Percentiles rank a stretch among this genome's conserved stretches.
Conservation (phyloP, 2,113 vertebrate species). For the Pelecanoides urinatrix region DNA sequence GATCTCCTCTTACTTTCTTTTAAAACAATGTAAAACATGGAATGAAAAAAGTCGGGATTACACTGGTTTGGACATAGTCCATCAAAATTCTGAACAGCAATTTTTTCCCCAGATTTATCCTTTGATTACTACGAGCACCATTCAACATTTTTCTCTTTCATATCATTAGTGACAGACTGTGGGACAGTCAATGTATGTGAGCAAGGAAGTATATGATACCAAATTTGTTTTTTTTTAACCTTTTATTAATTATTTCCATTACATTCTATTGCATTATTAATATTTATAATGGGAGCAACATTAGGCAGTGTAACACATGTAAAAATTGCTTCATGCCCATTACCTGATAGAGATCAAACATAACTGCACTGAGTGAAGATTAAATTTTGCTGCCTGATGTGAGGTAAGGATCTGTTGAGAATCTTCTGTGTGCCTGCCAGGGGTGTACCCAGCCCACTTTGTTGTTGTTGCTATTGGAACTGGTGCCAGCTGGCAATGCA, state of each 20-base stretch:
- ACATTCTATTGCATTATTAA: not conserved
- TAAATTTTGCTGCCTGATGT: not conserved
- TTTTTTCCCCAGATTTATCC: not conserved
- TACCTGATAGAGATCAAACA: not conserved
- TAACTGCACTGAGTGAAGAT: not conserved
- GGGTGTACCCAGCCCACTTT: not conserved
- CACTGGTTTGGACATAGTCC: not conserved
- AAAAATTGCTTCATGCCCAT: not conserved
- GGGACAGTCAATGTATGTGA: not conserved
- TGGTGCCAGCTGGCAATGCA: not conserved
- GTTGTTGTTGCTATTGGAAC: not conserved
- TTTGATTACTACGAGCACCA: not conserved
- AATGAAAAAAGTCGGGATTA: not conserved
- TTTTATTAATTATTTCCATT: not conserved
- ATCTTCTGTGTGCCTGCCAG: not conserved
- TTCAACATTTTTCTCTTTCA: not conserved
- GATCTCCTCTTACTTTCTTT: fast-evolving
- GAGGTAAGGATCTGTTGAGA: not conserved
- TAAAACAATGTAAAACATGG: not conserved
- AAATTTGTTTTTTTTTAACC: not conserved
- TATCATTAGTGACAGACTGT: not conserved
- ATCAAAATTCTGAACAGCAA: not conserved
- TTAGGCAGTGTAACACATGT: not conserved
- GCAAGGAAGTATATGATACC: not conserved
- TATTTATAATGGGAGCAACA: not conserved